These are phyloP conservation scores for Turritopsis dohrnii DNA, from an alignment of 30 jellyfish, hydroid and myxozoan genomes.

Conservation along the genomic window DNA sequence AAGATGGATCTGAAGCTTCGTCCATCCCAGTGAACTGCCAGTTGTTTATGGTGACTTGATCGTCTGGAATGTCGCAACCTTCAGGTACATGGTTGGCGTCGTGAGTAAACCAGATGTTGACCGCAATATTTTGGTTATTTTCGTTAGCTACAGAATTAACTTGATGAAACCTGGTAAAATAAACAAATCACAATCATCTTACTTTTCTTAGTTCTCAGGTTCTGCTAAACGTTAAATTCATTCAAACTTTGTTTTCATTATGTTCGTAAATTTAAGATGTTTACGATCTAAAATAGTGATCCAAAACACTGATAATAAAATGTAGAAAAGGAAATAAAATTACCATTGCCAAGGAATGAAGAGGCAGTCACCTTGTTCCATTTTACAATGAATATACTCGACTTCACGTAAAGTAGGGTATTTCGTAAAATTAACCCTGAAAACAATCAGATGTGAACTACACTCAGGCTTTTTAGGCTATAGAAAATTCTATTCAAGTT, in stretches of 20 bases:
- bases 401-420: conserved; percentile 82
- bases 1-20: background rate
- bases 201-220: too few species aligned
- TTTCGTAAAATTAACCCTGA: conserved; percentile 64
- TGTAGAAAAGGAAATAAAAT: background rate
- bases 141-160: conserved; percentile 74
- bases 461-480: background rate
- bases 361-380: conserved; percentile 93
- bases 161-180: conserved; percentile 69
- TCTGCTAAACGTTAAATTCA: background rate
- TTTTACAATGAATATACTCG: conserved; percentile 64
- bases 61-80: conserved; percentile 47
- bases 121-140: conserved; percentile 77
- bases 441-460: background rate
- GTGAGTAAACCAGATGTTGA: conserved; percentile 79
- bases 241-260: background rate
- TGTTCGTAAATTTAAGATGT: too few species aligned
- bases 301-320: background rate
- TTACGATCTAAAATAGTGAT: background rate
- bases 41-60: conserved; percentile 58
- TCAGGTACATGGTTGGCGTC: conserved; percentile 53
- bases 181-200: background rate
- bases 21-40: conserved; percentile 43
- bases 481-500: background rate
- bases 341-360: conserved; percentile 87